Base-by-base conservation (phyloP, 1,140 invertebrate species). In the Drosophila chauvacae region DNA sequence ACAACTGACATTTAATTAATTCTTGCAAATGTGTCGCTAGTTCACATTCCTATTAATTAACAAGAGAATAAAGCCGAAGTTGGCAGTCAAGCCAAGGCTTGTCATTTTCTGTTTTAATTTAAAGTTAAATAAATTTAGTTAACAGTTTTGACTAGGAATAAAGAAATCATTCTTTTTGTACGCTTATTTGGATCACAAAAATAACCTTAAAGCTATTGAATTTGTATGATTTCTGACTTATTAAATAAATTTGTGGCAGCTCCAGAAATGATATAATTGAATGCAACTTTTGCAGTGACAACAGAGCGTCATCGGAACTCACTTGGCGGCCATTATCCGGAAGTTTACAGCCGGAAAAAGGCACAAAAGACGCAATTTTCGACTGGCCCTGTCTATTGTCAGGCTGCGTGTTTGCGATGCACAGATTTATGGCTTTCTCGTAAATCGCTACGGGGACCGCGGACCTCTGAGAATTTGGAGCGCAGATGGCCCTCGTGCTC, bases 271-370 rank as follows among this genome's bases (percentile, higher is more conserved):
- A 55, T 23, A 23, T 33, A 26, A 61, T 53, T 61, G n/a, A 61
- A 61, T 61, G 59, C 59, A 61, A 51, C 33, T 61, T 61, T 39
- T 20, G 33, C 51, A 55, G 2, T 55, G 35, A 16, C 53, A 55
- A 10, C 53, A 37, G 18, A 16, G 18, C 47, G n/a, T 16, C 70
- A 75, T 76, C 55, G 55, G 72, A 85, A 70, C 73, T 85, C 73
- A 81, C 83, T 87, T 77, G 64, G 50, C 26, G 57, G 48, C 62
- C 80, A 77, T 88, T 87, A 80, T 77, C 77, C 63, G 77, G 50
- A 68, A 88, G 64, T 88, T 88, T 88, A 81, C 82, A 63, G 84
- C 77, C 73, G 64, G 69, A 80, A 78, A 45, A 83, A 62, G 80
- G 77, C 61, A 70, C 72, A 62, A 69, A 70, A 45, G 53, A 33